Percentiles rank a stretch among this genome's conserved stretches.
Evolutionary conservation across 2,113 vertebrate genomes (phyloP).

Genomic region (Aspidoscelis tigris): DNA sequence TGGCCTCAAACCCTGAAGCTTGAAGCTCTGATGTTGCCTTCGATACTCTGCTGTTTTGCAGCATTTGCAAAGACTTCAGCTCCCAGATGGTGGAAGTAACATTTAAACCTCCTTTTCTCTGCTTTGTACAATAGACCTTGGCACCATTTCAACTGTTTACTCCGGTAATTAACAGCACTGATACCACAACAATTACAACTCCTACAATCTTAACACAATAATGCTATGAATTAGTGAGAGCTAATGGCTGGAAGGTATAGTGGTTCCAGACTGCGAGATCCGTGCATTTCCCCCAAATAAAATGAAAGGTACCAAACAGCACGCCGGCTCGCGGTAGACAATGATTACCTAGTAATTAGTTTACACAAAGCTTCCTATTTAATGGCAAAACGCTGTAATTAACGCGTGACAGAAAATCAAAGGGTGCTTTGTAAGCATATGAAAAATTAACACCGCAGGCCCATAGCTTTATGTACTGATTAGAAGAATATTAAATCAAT

Average conservation of each 20-base stretch:
- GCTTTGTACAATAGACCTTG: constrained; percentile 97
- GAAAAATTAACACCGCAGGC: constrained; percentile 93
- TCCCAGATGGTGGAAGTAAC: constrained; percentile 98
- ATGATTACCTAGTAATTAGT: constrained; percentile 99
- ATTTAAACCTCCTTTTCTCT: constrained; percentile 95
- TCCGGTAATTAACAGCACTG: constrained; percentile 99
- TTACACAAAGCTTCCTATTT: constrained; percentile 98
- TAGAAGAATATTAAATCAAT: constrained; percentile 91
- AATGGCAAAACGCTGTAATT: constrained; percentile 98
- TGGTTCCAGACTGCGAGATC: constrained; percentile 87
- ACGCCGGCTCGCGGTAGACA: constrained; percentile 85
- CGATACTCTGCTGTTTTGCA: constrained; percentile 79
- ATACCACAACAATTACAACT: constrained; percentile 97
- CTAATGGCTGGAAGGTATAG: constrained; percentile 95
- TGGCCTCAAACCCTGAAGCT: constrained; percentile 93
- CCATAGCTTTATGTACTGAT: constrained; percentile 90
- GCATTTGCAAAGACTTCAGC: constrained; percentile 91
- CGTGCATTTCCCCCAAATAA: constrained; percentile 84
- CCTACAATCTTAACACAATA: constrained; percentile 87
- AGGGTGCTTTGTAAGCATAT: constrained; percentile 97
- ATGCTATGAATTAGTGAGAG: constrained; percentile 93
- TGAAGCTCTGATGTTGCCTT: constrained; percentile 84
- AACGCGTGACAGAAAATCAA: constrained; percentile 99
- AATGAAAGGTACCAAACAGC: constrained; percentile 94
- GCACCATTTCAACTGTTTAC: constrained; percentile 98